A percentile compares a stretch with the other conserved stretches of the same genome.
These are phyloP conservation scores for Heliconius erato DNA, from an alignment of 2,888 invertebrate species.

Conservation along the genomic window DNA sequence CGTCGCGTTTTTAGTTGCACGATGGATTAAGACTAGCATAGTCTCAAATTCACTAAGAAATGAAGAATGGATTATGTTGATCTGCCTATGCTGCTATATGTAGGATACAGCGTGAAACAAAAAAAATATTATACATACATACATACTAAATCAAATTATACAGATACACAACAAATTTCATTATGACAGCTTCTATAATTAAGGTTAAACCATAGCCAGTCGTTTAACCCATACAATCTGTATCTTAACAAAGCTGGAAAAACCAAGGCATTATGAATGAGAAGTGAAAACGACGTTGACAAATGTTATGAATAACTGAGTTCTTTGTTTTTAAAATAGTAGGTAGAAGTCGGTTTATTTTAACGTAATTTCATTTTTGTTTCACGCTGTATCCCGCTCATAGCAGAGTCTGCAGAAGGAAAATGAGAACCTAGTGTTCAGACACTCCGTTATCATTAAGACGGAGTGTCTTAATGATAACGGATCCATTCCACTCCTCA, in stretches of 20 bases:
- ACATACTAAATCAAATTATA: not conserved
- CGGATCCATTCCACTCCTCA: not conserved
- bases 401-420: not conserved
- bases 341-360: not conserved
- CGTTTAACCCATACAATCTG: not conserved
- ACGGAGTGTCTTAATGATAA: not conserved
- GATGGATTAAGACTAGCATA: no score
- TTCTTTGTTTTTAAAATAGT: not conserved
- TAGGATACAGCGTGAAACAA: not conserved
- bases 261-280: slow-evolving; percentile 13
- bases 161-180: no score
- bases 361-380: not conserved
- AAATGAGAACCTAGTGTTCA: not conserved
- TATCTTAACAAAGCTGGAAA: slow-evolving; percentile 1
- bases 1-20: not conserved
- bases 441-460: not conserved
- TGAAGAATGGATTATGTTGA: no score
- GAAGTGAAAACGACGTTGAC: slow-evolving; percentile 11
- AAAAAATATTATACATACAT: not conserved
- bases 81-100: no score
- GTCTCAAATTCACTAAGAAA: no score
- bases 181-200: not conserved
- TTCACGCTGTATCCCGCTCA: no score
- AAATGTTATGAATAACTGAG: slow-evolving; percentile 23
- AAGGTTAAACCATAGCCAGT: not conserved